phyloP scores from a whole-genome alignment of 2,113 vertebrate genomes.

The Guaruba guarouba region DNA sequence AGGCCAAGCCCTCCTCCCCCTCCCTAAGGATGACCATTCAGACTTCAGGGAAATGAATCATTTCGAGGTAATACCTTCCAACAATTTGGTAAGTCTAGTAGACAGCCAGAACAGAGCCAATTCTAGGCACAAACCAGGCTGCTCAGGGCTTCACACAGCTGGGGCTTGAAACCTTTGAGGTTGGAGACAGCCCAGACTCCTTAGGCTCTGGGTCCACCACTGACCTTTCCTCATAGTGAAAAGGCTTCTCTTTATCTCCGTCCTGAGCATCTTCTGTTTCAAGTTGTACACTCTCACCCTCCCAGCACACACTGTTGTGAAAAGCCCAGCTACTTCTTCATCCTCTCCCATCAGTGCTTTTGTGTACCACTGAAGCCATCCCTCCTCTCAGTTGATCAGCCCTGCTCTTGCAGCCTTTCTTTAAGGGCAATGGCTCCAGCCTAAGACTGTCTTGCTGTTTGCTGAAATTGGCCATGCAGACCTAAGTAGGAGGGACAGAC shows the following conservation, averaged over 20 bases:
- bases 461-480: not conserved
- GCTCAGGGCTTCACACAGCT: not conserved
- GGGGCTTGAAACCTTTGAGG: not conserved
- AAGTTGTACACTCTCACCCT: not conserved
- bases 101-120: not conserved
- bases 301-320: not conserved
- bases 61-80: not conserved
- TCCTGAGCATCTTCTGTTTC: fast-evolving
- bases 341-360: not conserved
- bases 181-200: fast-evolving
- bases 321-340: not conserved
- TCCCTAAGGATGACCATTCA: not conserved
- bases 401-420: fast-evolving
- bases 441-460: not conserved
- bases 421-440: not conserved
- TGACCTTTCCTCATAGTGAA: not conserved
- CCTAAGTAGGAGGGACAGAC: not conserved
- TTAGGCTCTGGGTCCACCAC: fast-evolving
- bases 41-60: not conserved
- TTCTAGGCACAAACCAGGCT: not conserved
- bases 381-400: not conserved
- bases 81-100: not conserved
- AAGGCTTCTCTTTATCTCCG: not conserved
- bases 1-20: not conserved
- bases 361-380: not conserved